Base-by-base conservation (phyloP, 2,888 invertebrate genomes). In the Heliconius cydno region DNA sequence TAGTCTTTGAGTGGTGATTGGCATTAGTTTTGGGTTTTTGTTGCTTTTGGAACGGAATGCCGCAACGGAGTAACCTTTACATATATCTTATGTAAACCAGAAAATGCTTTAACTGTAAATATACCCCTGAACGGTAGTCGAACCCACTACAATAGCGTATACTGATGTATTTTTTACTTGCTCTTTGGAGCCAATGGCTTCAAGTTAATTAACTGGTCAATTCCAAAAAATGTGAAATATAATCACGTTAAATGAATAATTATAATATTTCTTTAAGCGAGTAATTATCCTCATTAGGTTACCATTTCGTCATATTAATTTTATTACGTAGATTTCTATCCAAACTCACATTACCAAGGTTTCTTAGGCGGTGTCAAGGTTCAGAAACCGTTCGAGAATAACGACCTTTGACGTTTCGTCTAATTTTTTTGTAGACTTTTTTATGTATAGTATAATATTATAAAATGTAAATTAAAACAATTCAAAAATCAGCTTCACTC, bases 331-430 rank as follows among this genome's bases (percentile, higher is more conserved):
- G 71, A 70, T 71, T 76, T 71, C 30, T 65, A 79, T 52, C 60
- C 22, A 19, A 76, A 67, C 52, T 79, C 22, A 66, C n/a, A 52
- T 71, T 71, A 77, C 71, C 38, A 34, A 34, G 66, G 38, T 76
- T 66, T 65, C 38, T 19, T 60, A 77, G 79, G 76, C 77, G 28
- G 67, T 28, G 57, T 76, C 79, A 79, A 79, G 79, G 79, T 77
- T 74, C 38, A 74, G 67, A 60, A 78, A 78, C 41, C 60, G 71
- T 46, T 60, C 15, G 52, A 46, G 65, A 72, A 60, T 65, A 74
- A 73, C 73, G 73, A 78, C 73, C 60, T 73, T 60, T 74, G 66
- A 41, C 74, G 63, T 38, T 65, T 74, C 12, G 0, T 12, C 38
- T 22, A 13, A 19, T 12, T 25, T 30, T 68, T 41, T 67, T n/a